Base-by-base conservation (phyloP, 2,888 invertebrate species). In the Cepaea hortensis region DNA sequence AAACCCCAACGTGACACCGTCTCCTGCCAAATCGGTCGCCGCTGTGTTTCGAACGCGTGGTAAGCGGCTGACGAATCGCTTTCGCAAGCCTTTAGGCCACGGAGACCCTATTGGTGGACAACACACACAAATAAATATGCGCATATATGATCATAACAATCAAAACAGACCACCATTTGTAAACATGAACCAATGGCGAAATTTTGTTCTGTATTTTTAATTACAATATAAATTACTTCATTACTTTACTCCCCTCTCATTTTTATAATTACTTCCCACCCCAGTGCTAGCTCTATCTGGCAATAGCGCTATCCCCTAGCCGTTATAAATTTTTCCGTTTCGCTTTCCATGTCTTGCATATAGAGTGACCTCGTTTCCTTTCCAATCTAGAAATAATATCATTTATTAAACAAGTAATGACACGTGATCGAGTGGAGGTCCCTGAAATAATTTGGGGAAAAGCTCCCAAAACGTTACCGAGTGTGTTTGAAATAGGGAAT, bases 381-480 rank as follows among this genome's bases (percentile, higher is more conserved):
- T 81, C 85, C 80, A 85, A 85, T 85, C 85, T 73, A 85, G 85
- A 73, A 85, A 85, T 85, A 85, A 85, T 85, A 85, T 85, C 85
- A 85, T 85, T 81, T 85, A 85, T 85, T 85, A 73, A 85, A 85
- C 85, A 73, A 80, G 85, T 85, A 85, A 85, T 85, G 85, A 73
- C 85, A 85, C 81, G 81, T 85, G 85, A 85, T 85, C 85, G 85
- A 85, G 85, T 85, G 73, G 80, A 23, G 62, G 73, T 55, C 73
- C 61, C 80, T 46, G 46, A 81, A 85, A 85, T 81, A 85, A 85
- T 85, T 85, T 85, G 81, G 85, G 73, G 73, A 85, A 85, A 81
- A 85, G 85, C 85, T 85, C 81, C 81, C 72, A 85, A 85, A 85
- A 85, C 73, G 85, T 85, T 85, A 85, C 81, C 81, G 85, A 55